A percentile compares a stretch with the other conserved stretches of the same genome.
Conservation (phyloP, 2,888 invertebrate genomes). For the Copidosoma aretas region DNA sequence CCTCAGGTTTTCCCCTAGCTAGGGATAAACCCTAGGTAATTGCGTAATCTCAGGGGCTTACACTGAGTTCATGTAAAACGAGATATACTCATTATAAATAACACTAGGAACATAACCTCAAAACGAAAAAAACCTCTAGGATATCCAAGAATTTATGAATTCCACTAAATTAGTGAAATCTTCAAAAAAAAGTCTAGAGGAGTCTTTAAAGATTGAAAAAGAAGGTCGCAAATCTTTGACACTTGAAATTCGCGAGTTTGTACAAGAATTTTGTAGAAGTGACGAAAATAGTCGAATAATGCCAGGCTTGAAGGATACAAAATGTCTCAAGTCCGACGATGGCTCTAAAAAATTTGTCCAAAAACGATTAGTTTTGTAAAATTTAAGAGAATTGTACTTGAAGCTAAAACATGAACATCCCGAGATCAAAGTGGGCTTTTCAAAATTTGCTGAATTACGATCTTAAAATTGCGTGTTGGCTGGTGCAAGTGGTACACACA, state of each 20-base stretch:
- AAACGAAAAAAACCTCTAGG: too few relatives aligned
- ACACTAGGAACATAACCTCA: too few relatives aligned
- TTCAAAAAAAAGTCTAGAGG: too few relatives aligned
- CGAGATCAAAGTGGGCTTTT: not conserved
- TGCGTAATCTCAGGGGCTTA: too few relatives aligned
- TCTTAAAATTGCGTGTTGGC: not conserved
- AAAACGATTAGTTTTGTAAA: slow-evolving; percentile 1
- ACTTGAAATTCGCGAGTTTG: not conserved
- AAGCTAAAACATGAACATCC: not conserved
- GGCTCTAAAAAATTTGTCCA: not conserved
- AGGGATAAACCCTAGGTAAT: too few relatives aligned
- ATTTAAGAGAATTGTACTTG: slow-evolving; percentile 4
- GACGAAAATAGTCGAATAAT: slow-evolving; percentile 3
- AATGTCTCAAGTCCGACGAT: slow-evolving; percentile 1
- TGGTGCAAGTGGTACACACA: not conserved
- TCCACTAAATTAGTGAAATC: too few relatives aligned
- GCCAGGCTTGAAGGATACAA: not conserved
- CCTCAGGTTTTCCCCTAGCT: too few relatives aligned
- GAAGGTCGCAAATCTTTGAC: too few relatives aligned
- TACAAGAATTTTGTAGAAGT: not conserved
- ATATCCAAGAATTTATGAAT: too few relatives aligned
- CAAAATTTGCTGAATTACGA: slow-evolving; percentile 3
- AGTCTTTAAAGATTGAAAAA: too few relatives aligned
- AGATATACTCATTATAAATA: too few relatives aligned
- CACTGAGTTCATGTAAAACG: too few relatives aligned